A percentile compares a stretch with the other conserved stretches of the same genome.
These are phyloP conservation scores for Sardina pilchardus DNA, from an alignment of 2,113 vertebrate species.

Conservation along the genomic window DNA sequence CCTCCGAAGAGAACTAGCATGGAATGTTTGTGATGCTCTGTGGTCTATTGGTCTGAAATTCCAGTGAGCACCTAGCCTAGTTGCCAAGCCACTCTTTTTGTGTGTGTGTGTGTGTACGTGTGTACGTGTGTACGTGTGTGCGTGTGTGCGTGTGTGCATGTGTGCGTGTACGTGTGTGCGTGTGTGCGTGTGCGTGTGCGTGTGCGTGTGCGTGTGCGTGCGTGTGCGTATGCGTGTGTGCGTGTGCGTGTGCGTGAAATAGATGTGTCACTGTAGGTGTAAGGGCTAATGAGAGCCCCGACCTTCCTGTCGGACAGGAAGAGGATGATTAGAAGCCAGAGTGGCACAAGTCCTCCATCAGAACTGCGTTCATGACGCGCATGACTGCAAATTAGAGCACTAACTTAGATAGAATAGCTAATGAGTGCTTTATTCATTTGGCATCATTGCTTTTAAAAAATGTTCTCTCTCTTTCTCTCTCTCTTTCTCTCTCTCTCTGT, in stretches of 20 bases:
- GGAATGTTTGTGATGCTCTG: neutral
- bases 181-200: too few species aligned
- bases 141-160: too few species aligned
- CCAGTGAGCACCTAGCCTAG: neutral
- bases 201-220: too few species aligned
- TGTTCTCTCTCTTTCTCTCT: neutral
- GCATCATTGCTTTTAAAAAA: neutral
- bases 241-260: too few species aligned
- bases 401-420: neutral
- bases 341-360: neutral
- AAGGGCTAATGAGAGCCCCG: constrained; percentile 14
- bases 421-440: neutral
- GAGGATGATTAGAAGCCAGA: neutral
- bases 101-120: too few species aligned
- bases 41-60: neutral
- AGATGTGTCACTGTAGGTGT: neutral
- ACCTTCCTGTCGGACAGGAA: neutral
- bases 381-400: neutral
- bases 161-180: too few species aligned
- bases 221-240: too few species aligned
- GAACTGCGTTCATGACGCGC: neutral
- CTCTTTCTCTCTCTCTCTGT: neutral
- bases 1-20: neutral
- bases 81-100: neutral
- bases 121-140: too few species aligned